Evolutionary conservation across 2,113 vertebrate species (phyloP).

Genomic region (rabbit (Oryctolagus cuniculus)): DNA sequence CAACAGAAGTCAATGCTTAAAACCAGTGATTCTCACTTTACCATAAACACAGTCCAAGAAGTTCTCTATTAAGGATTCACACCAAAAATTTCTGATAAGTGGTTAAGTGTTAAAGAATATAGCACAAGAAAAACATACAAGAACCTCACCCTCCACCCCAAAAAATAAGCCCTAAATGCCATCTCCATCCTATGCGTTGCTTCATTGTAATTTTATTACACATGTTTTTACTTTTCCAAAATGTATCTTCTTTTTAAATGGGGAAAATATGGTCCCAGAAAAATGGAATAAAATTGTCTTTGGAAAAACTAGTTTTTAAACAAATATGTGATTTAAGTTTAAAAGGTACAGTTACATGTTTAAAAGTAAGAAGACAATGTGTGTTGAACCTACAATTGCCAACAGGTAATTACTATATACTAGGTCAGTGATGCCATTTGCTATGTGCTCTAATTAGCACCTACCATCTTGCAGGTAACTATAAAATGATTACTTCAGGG

Average conservation of each 20-base stretch:
- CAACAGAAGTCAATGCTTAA: not conserved
- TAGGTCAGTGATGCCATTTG: not conserved
- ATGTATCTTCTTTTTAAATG: not conserved
- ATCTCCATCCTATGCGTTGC: not conserved
- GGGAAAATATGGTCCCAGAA: not conserved
- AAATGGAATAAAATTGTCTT: constrained; percentile 35
- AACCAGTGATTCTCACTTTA: not conserved
- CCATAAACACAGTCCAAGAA: not conserved
- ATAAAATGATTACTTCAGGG: not conserved
- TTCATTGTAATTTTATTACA: constrained; percentile 7
- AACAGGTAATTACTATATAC: not conserved
- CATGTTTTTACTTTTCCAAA: not conserved
- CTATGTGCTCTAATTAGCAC: not conserved
- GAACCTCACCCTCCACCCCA: not conserved
- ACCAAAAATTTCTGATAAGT: not conserved
- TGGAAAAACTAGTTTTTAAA: not conserved
- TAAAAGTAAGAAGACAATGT: not conserved
- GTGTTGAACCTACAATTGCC: not conserved
- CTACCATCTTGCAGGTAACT: not conserved
- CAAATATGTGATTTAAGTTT: not conserved
- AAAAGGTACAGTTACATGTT: not conserved
- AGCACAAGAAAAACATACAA: not conserved
- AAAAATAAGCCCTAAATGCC: not conserved
- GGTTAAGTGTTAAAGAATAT: not conserved
- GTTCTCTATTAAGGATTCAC: not conserved